Evolutionary conservation across 2,888 invertebrate species (phyloP), one percentile per base, ranked within the genome.

Genomic region (Xiphydria camelus): DNA sequence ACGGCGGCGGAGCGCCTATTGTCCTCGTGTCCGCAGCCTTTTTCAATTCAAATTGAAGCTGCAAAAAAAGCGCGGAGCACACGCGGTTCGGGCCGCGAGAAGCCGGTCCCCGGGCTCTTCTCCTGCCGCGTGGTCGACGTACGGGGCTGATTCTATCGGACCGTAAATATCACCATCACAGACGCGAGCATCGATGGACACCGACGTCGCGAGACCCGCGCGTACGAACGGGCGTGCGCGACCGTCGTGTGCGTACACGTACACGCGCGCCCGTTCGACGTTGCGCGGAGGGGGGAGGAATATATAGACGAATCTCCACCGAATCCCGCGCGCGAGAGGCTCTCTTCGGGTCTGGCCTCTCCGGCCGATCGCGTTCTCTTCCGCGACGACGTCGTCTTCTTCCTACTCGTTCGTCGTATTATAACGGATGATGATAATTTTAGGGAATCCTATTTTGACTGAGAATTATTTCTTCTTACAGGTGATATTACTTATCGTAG

Each of bases 31-130:
- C 72, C 67, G 66, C 70, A 63, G 69, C 63, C 68, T 69, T 69
- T 71, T 72, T 72, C 72, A 70, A 73, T 73, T 70, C 69, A 73
- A 72, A 73, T 72, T 70, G 66, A 70, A 66, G 68, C 62, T 62
- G 65, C 68, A 68, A 67, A 72, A 69, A 71, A 70, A 65, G 62
- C 57, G 58, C 64, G 55, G 59, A 55, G 63, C 62, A 62, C 64
- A 56, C 65, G 62, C 60, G 53, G 53, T 59, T 55, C 56, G 50
- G 56, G 55, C 47, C 55, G 41, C 47, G 48, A 53, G 53, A 52
- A 60, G 61, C 62, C 57, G 59, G 61, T 53, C 58, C 57, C 50
- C 38, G 49, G 45, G 38, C 44, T 45, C 40, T 42, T 48, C 49
- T 43, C 37, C 36, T 22, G 19, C 33, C 39, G 62, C 60, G 64